Base-by-base conservation (phyloP, 2,797 vertebrate genomes). In the Acipenser ruthenus region DNA sequence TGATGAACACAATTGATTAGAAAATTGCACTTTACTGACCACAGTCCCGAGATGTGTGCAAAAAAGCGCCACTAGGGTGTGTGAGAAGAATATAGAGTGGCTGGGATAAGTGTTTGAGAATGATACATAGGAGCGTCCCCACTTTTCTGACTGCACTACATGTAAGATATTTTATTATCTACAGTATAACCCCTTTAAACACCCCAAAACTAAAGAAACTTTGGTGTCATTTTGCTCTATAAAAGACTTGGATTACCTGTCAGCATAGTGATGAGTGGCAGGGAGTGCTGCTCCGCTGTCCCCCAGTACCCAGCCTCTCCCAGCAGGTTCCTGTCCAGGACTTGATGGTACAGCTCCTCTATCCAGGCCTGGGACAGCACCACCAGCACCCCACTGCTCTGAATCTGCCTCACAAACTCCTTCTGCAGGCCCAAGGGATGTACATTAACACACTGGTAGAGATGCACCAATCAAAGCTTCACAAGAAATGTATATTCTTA, bases 301-400 rank as follows among this genome's bases (percentile, higher is more conserved):
- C 92, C 91, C 88, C 93, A 95, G 86, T 94, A 97, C 47, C 95
- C 95, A 0, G 94, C 94, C 70, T 98, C 95, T 0, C 87, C 94
- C 58, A 99, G 86, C 77, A 99, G 90, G 83, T 97, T 98, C 67
- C 88, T 89, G 75, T 97, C 94, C 0, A 96, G 76, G 51, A 98
- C 89, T 75, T 96, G 95, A 64, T 94, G 90, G 80, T 95, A 96
- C 0, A 98, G 86, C 68, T 97, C 95, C 82, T 99, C 96, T 0
- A 97, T 92, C 96, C 96, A 99, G 66, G 89, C 82, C 81, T 93
- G 93, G 47, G 95, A 97, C 77, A 98, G 89, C 23, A 98, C 91
- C 83, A 98, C 91, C 7, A 96, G 77, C 61, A 95, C 90, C 0
- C 96, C 95, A 8, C 93, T 95, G 85, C 86, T 93, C 78, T 98